Evolutionary conservation across 2,113 vertebrate genomes (phyloP), one percentile per base, ranked within the genome.

Genomic region (Cyanoliseus patagonus): DNA sequence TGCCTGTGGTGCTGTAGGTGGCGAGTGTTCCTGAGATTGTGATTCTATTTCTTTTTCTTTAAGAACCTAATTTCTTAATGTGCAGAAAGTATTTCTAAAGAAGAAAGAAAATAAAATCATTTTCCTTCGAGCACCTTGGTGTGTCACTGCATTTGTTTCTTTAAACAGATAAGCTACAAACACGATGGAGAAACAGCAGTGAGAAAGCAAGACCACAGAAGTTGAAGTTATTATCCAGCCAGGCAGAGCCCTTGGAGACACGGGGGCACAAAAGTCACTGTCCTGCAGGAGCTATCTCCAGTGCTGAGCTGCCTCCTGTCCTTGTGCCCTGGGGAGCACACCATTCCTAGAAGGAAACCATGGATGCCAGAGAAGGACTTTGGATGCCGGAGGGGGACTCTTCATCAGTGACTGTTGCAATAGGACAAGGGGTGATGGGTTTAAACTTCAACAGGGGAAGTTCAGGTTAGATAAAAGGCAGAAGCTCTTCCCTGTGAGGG

Each of bases 91-190:
- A 17, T 92, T 94, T 91, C 22, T 91, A 52, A 86, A 93, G 70
- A 39, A 63, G 68, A 79, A 82, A 49, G 66, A 37, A 44, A 94
- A 94, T 94, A 96, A 96, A 94, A 17, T 67, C 0, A 5, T 79
- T 94, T 90, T 90, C 15, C 61, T 53, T 24, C 1, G 17, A 75
- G 78, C 0, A 0, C 52, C 23, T 72, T 37, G 64, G 31, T 33
- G 53, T 64, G 82, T 84, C 42, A 5, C 57, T 82, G 82, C 79
- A 42, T 46, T 67, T 52, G 24, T 53, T 68, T 44, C 35, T 66
- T 87, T 72, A 66, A 67, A 66, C 24, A 82, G 84, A 69, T 59
- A 51, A 46, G 30, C 62, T 59, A 17, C 13, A 9, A 85, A 66
- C 30, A 22, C 41, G 3, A 3, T 1, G 5, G 66, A 82, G 75